Evolutionary conservation across 2,888 invertebrate species (phyloP).

Genomic region (Mactromeris polynyma): DNA sequence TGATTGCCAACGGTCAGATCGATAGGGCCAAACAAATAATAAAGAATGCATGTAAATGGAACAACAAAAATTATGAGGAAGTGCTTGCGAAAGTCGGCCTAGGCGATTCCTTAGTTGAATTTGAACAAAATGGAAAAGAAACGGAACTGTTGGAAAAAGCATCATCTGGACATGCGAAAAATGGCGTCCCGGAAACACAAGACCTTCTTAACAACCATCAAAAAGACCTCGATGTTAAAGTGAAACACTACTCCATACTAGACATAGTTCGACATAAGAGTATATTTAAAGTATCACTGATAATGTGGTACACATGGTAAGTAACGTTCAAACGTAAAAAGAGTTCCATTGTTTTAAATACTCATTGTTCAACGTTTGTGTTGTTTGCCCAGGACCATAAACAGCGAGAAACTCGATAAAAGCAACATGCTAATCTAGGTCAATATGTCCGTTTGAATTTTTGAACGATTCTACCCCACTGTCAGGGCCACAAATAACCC

Average conservation of each 20-base stretch:
- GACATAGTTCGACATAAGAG: slow-evolving; percentile 68
- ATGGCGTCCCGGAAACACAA: background rate
- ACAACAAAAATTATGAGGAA: slow-evolving; percentile 62
- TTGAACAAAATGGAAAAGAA: slow-evolving; percentile 3
- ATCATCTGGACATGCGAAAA: slow-evolving; percentile 9
- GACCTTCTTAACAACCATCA: background rate
- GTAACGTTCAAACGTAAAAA: background rate
- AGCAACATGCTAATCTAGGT: too few relatives aligned
- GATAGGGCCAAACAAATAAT: slow-evolving; percentile 68
- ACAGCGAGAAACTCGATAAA: too few relatives aligned
- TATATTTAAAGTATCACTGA: slow-evolving; percentile 66
- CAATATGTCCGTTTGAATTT: too few relatives aligned
- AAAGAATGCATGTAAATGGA: slow-evolving; percentile 73
- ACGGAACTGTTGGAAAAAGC: background rate
- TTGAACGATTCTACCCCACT: too few relatives aligned
- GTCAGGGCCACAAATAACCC: too few relatives aligned
- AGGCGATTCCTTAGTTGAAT: background rate
- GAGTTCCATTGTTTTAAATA: too few relatives aligned
- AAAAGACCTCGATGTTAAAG: slow-evolving; percentile 4
- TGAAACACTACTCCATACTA: slow-evolving; percentile 57
- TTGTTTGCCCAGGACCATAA: too few relatives aligned
- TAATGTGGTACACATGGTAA: slow-evolving; percentile 67
- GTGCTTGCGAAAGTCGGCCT: slow-evolving; percentile 50
- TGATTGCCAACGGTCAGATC: slow-evolving; percentile 73
- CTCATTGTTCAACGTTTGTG: too few relatives aligned